Evolutionary conservation across 1,140 invertebrate species (phyloP), one percentile per base, ranked within the genome.

Genomic region (Cydia amplana): DNA sequence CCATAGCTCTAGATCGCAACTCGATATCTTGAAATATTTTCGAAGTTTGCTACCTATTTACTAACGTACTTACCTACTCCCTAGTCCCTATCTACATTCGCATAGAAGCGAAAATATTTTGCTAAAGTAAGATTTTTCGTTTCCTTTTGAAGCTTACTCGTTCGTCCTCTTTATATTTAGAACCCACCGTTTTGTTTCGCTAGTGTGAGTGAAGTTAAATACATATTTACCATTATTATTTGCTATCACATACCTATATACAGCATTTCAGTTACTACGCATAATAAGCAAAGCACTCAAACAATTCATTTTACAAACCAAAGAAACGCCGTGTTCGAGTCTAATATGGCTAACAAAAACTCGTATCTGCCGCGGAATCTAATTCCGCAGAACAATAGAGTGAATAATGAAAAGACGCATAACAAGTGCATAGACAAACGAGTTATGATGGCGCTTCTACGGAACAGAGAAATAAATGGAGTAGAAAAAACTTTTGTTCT

Each of bases 321-420:
- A 36, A 70, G 16, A 18, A 40, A n/a, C 64, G 23, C 64, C 25
- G 6, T 18, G 32, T 60, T 60, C 9, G 20, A 60, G 0, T 23
- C 65, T 70, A 70, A 70, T 70, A 70, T 18, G 64, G 64, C 25
- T n/a, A n/a, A 36, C 65, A 70, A 70, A 70, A 70, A 70, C 32
- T n/a, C 5, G n/a, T 70, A 70, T 36, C 65, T 40, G 32, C 64
- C 64, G 7, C 28, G 32, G 55, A 60, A 70, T 70, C 65, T 70
- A n/a, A 70, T 70, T 70, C 36, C 32, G 65, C n/a, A 40, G 65
- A 70, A 70, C 65, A 70, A 70, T 70, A 70, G 65, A 43, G 6
- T 32, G 65, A 32, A 70, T 43, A 70, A 70, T 70, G 65, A 36
- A 70, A 70, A 70, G 65, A 70, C 32, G 65, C 65, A 70, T 70